Conservation (phyloP, 2,113 vertebrate genomes). For the Cyprinodon tularosa region DNA sequence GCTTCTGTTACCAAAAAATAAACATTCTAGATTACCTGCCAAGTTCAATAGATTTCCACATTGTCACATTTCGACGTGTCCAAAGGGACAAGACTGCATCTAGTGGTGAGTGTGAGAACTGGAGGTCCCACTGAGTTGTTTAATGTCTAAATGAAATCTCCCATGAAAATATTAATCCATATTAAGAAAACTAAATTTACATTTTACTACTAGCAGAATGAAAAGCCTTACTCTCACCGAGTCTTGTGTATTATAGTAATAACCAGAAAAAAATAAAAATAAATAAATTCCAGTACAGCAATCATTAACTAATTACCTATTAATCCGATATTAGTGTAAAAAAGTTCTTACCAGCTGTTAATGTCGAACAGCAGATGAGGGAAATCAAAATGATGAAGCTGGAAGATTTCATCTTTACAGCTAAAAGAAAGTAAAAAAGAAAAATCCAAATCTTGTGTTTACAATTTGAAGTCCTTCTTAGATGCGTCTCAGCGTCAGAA, state of each 20-base stretch:
- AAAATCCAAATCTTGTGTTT: conserved; percentile 23
- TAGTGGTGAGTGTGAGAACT: conserved; percentile 30
- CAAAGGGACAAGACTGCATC: conserved; percentile 49
- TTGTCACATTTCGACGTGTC: conserved; percentile 2
- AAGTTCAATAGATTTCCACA: conserved; percentile 14
- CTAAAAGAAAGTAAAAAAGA: conserved; percentile 2
- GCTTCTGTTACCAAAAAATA: background rate
- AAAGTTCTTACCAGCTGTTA: conserved; percentile 69
- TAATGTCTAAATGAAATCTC: background rate
- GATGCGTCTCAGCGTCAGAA: conserved; percentile 8
- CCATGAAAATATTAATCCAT: background rate
- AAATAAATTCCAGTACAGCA: too few relatives aligned
- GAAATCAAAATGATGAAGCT: conserved; percentile 42
- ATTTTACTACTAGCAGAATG: background rate
- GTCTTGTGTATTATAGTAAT: background rate
- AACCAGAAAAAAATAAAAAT: background rate
- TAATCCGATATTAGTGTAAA: background rate
- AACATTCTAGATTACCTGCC: conserved; percentile 7
- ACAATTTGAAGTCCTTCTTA: conserved; percentile 20
- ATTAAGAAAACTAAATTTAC: background rate
- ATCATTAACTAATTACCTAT: background rate
- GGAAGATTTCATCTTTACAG: conserved; percentile 63
- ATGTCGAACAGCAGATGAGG: conserved; percentile 54
- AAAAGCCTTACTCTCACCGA: background rate
- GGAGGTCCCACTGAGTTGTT: conserved; percentile 2